phyloP scores from a whole-genome alignment of 2,888 invertebrate genomes.

The Apomyelois bistriatella region DNA sequence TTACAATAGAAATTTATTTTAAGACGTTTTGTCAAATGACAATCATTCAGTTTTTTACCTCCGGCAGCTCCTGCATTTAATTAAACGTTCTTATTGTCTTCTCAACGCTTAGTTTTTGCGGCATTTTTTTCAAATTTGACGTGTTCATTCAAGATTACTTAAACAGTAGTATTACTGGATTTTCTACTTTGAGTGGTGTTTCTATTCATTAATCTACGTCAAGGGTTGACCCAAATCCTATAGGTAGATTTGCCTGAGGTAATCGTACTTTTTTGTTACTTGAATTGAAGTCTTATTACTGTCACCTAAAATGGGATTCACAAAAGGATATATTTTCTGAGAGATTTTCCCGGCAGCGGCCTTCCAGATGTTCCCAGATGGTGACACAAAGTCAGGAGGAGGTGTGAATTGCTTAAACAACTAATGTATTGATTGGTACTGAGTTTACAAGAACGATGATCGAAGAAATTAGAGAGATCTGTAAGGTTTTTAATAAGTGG shows the following conservation, averaged over 20 bases:
- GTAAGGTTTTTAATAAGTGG: too few relatives aligned
- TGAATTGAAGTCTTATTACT: neutral
- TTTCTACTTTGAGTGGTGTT: too few relatives aligned
- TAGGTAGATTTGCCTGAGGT: too few relatives aligned
- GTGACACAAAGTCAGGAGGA: too few relatives aligned
- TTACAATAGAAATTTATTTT: neutral
- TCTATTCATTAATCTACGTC: neutral
- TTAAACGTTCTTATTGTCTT: conserved; percentile 9
- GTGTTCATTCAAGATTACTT: neutral
- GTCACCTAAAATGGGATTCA: too few relatives aligned
- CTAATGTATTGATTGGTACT: too few relatives aligned
- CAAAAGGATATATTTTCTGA: too few relatives aligned
- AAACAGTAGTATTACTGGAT: neutral
- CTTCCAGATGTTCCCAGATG: too few relatives aligned
- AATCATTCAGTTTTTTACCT: neutral
- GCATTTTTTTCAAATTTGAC: conserved; percentile 1
- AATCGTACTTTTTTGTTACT: neutral
- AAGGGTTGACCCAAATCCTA: neutral
- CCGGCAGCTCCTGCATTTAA: neutral
- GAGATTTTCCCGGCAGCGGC: too few relatives aligned
- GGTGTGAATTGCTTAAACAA: too few relatives aligned
- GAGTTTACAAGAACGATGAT: too few relatives aligned
- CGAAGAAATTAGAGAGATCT: too few relatives aligned
- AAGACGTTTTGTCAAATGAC: neutral
- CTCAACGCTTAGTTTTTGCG: conserved; percentile 2